Evolutionary conservation across 2,113 vertebrate genomes (phyloP), one percentile per base, ranked within the genome.

Genomic region (Chionis minor): DNA sequence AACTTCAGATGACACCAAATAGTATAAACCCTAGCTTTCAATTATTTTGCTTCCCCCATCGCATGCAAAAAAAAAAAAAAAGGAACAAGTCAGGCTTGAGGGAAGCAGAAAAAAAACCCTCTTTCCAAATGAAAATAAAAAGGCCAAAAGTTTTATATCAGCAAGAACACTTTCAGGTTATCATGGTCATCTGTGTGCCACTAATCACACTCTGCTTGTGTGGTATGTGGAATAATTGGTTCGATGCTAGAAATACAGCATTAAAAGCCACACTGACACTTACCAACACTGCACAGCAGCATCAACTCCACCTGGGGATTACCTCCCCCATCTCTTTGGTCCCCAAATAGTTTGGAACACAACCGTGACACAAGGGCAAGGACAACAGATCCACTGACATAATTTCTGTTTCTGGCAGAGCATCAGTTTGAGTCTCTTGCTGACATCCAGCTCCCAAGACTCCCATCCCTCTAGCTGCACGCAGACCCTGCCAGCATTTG

Each of bases 161-260:
- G 21, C 49, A 70, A 59, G 26, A 70, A 74, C 35, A 42, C 44
- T 65, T 79, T 16, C 3, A 51, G 35, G 28, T 84, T 67, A 75
- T 40, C 8, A 4, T 5, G 8, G 30, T 58, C 73, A 79, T 28
- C n/a, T 63, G 32, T 33, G 56, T 1, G 1, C 30, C 27, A 62
- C 32, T 44, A 22, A 54, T 58, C 40, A 52, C 20, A 18, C 21
- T 86, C 55, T 62, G 27, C 17, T 70, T 3, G 0, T 0, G 0
- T 38, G 11, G 11, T 23, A 61, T 1, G 4, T 21, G 30, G 82
- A 59, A 47, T 22, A 67, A 86, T 49, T 4, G 3, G 10, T 28
- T 83, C 67, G 28, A 14, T 69, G 30, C n/a, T 52, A 88, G 71
- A 77, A 88, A 88, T 23, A 73, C 10, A 70, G 16, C 30, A 40